Evolutionary conservation across 2,113 vertebrate species (phyloP), one percentile per base, ranked within the genome.

Genomic region (Heterotis niloticus): DNA sequence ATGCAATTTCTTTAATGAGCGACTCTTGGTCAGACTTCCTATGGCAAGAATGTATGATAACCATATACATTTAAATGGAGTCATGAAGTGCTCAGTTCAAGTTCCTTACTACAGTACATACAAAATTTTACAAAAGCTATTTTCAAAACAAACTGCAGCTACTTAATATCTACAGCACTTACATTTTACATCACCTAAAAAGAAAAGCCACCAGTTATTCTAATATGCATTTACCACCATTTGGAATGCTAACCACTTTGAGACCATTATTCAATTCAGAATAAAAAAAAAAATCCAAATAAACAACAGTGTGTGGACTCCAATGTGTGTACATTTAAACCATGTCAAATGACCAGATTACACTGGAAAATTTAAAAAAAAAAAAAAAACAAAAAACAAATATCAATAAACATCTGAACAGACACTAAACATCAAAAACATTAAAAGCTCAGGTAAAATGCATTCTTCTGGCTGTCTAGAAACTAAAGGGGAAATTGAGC

Each of bases 401-500:
- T 4, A 44, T 44, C 34, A 44, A 11, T 57, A 56, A 34, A 75
- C 73, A 68, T 59, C 52, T 70, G 16, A 64, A 20, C 20, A 56
- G 16, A 57, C 23, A 78, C 52, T 10, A 26, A 10, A 20, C 18
- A 60, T 13, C 17, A 34, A 34, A 11, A 3, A 52, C 14, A 20
- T 24, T n/a, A n/a, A n/a, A n/a, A n/a, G n/a, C n/a, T 44, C 34
- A 44, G 34, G 34, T 44, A 7, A 44, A 44, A 44, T 44, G 34
- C 13, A 10, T 59, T 20, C 14, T 52, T 13, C 71, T 23, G 20
- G 18, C 26, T 29, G 20, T 82, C 84, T 90, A 95, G 23, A 85
- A 84, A 1, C 68, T 17, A 0, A 92, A 93, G 13, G 92, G 89
- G 76, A 93, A 94, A 24, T 18, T 87, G 51, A 96, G 85, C 71